Percentiles rank a stretch among this genome's conserved stretches.
Conservation (phyloP, 2,113 vertebrate species). For the Xiphophorus couchianus region DNA sequence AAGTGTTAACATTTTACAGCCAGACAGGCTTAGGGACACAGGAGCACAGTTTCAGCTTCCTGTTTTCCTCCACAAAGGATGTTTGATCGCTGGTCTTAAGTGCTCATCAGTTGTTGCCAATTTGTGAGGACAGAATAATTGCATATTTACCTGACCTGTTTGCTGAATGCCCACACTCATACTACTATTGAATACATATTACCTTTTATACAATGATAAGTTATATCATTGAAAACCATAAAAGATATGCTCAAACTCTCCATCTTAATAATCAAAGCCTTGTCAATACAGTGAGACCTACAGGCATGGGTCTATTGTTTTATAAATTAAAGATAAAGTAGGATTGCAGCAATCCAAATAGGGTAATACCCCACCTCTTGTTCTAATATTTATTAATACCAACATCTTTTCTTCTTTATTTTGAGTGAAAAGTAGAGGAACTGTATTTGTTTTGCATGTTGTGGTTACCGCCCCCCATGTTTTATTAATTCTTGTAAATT, state of each 20-base stretch:
- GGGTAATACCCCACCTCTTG: neutral
- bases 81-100: slow-evolving; percentile 10
- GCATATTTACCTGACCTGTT: neutral
- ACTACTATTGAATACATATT: slow-evolving; percentile 27
- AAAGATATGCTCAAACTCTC: neutral
- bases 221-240: neutral
- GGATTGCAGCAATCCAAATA: neutral
- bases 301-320: slow-evolving; percentile 6
- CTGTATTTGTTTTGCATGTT: neutral
- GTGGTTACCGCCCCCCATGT: too few relatives aligned
- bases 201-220: neutral
- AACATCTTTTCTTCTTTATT: neutral
- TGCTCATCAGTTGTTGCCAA: too few relatives aligned
- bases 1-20: slow-evolving; percentile 63
- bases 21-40: slow-evolving; percentile 40
- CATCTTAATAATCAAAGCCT: slow-evolving; percentile 13
- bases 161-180: slow-evolving; percentile 21
- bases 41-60: slow-evolving; percentile 57
- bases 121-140: neutral
- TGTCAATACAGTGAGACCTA: slow-evolving; percentile 10
- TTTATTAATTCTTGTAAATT: too few relatives aligned
- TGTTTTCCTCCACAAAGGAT: slow-evolving; percentile 38
- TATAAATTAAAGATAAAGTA: neutral
- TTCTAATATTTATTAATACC: neutral
- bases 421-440: neutral